These are phyloP conservation scores for Oeneis ivallda DNA, from an alignment of 2,888 invertebrate genomes.

Conservation along the genomic window DNA sequence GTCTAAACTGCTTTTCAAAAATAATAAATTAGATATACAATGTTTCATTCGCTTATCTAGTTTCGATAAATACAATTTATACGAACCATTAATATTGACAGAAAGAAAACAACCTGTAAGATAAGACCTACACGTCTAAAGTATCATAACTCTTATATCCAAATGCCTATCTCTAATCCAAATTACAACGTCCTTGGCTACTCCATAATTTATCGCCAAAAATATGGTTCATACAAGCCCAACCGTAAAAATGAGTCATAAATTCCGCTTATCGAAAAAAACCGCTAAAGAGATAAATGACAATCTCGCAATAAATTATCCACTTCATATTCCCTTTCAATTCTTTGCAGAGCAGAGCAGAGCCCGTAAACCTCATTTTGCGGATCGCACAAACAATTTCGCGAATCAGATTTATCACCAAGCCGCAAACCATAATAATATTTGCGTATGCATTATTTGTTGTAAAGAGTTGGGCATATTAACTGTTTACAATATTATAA, in stretches of 20 bases:
- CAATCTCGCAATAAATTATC: conserved; percentile 38
- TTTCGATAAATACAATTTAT: background rate
- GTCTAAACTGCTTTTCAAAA: background rate
- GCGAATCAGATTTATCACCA: conserved; percentile 21
- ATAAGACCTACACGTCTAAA: background rate
- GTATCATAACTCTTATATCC: background rate
- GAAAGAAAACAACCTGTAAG: no score
- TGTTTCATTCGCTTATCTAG: background rate
- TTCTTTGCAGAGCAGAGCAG: conserved; percentile 29
- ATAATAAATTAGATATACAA: background rate
- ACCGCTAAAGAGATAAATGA: conserved; percentile 37
- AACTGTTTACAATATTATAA: background rate
- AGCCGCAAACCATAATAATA: conserved; percentile 17
- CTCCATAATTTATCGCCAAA: conserved; percentile 33
- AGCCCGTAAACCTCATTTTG: conserved; percentile 34
- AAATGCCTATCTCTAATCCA: conserved; percentile 25
- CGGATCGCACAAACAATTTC: conserved; percentile 32
- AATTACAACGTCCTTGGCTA: conserved; percentile 28
- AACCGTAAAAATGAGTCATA: conserved; percentile 35
- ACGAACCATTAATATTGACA: background rate
- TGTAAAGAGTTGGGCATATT: conserved; percentile 9
- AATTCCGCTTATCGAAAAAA: conserved; percentile 39
- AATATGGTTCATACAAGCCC: conserved; percentile 28
- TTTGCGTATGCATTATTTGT: conserved; percentile 31
- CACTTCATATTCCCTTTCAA: conserved; percentile 36